A percentile compares a stretch with the other conserved stretches of the same genome.
Evolutionary conservation across 2,888 invertebrate species (phyloP).

Genomic region (Caenorhabditis auriculariae): DNA sequence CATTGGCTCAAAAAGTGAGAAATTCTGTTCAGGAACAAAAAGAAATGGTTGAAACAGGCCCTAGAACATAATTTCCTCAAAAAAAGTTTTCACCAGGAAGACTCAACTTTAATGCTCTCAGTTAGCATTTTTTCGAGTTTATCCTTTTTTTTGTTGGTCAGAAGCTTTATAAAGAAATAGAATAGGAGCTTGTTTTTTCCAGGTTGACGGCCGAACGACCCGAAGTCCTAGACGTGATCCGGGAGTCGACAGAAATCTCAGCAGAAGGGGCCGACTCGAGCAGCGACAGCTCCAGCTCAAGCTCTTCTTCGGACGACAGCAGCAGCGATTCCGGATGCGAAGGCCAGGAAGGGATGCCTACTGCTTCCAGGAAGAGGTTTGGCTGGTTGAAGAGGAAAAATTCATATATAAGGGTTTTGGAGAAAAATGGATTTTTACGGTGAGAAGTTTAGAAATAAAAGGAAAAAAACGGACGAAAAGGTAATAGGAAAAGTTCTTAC

Average conservation of each 20-base stretch:
- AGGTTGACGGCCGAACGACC: slow-evolving; percentile 39
- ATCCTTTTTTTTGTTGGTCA: no score
- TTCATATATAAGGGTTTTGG: no score
- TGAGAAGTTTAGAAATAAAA: no score
- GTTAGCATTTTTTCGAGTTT: no score
- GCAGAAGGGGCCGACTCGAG: slow-evolving; percentile 16
- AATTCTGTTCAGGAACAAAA: no score
- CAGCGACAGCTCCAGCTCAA: slow-evolving; percentile 32
- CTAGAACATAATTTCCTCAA: no score
- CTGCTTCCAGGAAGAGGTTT: no score
- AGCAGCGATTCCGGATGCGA: slow-evolving; percentile 13
- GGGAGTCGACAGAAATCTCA: slow-evolving; percentile 9
- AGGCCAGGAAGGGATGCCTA: background rate
- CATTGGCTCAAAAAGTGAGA: slow-evolving; percentile 74
- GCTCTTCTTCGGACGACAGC: slow-evolving; percentile 23
- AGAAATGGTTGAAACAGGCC: no score
- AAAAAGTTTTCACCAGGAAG: background rate
- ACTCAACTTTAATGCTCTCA: background rate
- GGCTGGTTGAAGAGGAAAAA: no score
- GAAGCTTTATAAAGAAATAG: background rate
- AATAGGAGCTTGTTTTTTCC: slow-evolving; percentile 3
- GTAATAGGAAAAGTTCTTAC: no score
- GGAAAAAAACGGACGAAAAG: no score
- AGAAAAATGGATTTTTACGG: no score
- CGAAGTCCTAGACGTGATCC: slow-evolving; percentile 35